phyloP scores from a whole-genome alignment of 2,113 vertebrate species.

The Ifrita kowaldi region DNA sequence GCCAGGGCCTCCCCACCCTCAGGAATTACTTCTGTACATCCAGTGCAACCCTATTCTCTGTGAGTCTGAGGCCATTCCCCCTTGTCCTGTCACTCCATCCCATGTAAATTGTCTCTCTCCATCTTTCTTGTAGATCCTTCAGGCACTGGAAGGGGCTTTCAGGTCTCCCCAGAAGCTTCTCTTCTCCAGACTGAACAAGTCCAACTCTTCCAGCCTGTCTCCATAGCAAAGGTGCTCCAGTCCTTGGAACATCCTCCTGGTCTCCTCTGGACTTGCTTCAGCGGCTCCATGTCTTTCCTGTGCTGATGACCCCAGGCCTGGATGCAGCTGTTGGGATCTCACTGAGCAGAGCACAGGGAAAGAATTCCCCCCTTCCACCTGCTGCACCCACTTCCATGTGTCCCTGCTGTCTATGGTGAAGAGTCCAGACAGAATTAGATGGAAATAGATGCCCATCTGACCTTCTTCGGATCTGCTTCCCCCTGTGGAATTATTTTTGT shows the following conservation, averaged over 20 bases:
- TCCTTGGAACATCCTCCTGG: background rate
- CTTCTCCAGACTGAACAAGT: background rate
- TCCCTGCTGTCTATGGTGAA: background rate
- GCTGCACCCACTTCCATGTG: background rate
- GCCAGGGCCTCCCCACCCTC: accelerated
- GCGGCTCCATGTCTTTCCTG: background rate
- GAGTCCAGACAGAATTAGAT: accelerated
- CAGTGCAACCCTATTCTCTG: accelerated
- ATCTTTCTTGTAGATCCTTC: too few relatives aligned
- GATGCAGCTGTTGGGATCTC: too few relatives aligned
- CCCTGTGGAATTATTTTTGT: background rate
- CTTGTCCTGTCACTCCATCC: background rate
- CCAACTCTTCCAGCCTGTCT: background rate
- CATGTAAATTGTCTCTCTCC: background rate
- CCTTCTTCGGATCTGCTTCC: background rate
- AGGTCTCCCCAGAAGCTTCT: background rate
- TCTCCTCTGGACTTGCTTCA: background rate
- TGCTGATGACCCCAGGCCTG: background rate
- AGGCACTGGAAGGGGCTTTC: background rate
- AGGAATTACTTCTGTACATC: background rate
- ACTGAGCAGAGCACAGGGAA: background rate
- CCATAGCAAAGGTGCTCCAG: background rate
- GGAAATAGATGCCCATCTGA: background rate
- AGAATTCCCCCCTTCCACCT: background rate
- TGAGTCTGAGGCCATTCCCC: background rate